A percentile compares a stretch with the other conserved stretches of the same genome.
These are phyloP conservation scores for Athalia rosae DNA, from an alignment of 2,888 invertebrate genomes.

Conservation along the genomic window DNA sequence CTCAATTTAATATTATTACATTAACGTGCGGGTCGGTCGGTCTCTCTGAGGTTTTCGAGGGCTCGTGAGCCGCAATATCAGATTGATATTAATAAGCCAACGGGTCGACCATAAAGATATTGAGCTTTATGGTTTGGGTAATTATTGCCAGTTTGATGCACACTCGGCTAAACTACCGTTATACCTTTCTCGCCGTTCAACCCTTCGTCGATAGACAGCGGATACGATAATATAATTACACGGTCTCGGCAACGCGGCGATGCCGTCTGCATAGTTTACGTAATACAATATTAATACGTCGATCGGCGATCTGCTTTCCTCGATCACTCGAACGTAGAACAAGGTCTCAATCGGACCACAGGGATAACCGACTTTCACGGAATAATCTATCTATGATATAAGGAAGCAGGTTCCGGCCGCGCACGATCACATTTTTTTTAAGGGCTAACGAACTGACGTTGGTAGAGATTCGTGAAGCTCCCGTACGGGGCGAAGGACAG, in stretches of 20 bases:
- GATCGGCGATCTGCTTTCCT: too few relatives aligned
- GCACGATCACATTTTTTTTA: slow-evolving; percentile 17
- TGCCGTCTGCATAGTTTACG: too few relatives aligned
- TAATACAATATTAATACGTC: too few relatives aligned
- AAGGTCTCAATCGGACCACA: too few relatives aligned
- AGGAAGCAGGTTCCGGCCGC: slow-evolving; percentile 10
- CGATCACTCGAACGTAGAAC: too few relatives aligned
- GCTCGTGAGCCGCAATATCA: slow-evolving; percentile 54
- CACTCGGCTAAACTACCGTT: slow-evolving; percentile 21
- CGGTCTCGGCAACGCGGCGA: too few relatives aligned
- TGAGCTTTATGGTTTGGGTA: slow-evolving; percentile 46
- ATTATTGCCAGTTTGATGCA: slow-evolving; percentile 46
- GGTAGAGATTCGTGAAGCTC: slow-evolving; percentile 20
- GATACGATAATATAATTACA: background rate
- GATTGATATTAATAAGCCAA: slow-evolving; percentile 62
- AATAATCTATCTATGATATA: background rate
- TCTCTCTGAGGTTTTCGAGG: slow-evolving; percentile 52
- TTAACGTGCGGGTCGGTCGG: slow-evolving; percentile 47
- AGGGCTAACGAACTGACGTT: slow-evolving; percentile 44
- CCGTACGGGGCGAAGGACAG: background rate
- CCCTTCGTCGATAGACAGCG: background rate
- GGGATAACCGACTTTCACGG: too few relatives aligned
- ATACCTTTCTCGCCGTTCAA: background rate
- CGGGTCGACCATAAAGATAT: slow-evolving; percentile 48
- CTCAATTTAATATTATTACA: slow-evolving; percentile 64